Conservation (phyloP, 2,113 vertebrate genomes). For the Microcebus ravelobensis region DNA sequence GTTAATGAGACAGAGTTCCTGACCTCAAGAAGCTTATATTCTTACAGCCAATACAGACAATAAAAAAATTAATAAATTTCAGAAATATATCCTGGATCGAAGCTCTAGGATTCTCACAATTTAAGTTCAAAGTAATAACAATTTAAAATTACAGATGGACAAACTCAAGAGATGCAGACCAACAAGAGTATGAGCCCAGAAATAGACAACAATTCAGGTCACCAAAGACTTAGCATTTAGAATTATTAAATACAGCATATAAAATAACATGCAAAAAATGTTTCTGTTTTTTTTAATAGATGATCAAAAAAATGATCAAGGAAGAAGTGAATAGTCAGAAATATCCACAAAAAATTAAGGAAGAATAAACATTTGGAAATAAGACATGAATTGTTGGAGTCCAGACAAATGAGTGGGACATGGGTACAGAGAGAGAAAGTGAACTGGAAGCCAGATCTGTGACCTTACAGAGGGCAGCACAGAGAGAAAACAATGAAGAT, state of each 20-base stretch:
- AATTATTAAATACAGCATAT: not conserved
- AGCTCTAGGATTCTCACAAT: not conserved
- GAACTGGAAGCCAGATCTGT: not conserved
- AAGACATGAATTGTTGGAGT: not conserved
- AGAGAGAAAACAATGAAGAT: not conserved
- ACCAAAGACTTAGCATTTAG: not conserved
- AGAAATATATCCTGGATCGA: not conserved
- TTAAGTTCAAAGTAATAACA: conserved; percentile 22
- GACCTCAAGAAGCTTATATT: not conserved
- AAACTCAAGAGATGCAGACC: not conserved
- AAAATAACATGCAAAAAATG: not conserved
- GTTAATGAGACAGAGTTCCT: not conserved
- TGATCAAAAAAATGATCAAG: not conserved
- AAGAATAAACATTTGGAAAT: not conserved
- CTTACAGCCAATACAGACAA: not conserved
- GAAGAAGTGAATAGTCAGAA: not conserved
- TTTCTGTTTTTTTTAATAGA: not conserved
- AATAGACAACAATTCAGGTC: not conserved
- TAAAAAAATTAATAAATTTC: conserved; percentile 25
- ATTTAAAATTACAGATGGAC: not conserved
- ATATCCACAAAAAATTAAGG: not conserved
- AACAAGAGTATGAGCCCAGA: not conserved
- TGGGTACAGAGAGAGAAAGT: not conserved
- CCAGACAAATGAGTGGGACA: not conserved
- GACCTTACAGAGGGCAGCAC: not conserved